phyloP scores from a whole-genome alignment of 2,113 vertebrate species.

The Melanerpes aurifrons region DNA sequence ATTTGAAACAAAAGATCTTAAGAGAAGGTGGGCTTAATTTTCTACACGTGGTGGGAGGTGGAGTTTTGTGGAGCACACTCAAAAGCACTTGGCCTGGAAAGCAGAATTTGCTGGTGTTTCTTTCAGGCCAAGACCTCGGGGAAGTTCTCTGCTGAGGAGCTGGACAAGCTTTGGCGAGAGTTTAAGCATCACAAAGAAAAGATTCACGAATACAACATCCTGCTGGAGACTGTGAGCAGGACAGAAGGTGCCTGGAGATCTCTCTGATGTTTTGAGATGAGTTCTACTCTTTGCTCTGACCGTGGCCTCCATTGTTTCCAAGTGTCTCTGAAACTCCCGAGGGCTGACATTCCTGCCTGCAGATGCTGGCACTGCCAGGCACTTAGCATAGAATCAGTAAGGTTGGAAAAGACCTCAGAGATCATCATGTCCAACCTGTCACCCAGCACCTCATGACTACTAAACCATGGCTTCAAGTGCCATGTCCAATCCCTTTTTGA shows the following conservation, averaged over 20 bases:
- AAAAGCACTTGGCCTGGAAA: neutral
- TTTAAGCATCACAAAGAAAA: conserved; percentile 94
- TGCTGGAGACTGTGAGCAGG: conserved; percentile 90
- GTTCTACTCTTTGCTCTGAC: neutral
- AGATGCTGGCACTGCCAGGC: conserved; percentile 18
- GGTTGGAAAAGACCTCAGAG: too few relatives aligned
- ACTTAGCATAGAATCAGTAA: neutral
- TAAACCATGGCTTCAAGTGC: too few relatives aligned
- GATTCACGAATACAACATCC: conserved; percentile 87
- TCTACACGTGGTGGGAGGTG: neutral
- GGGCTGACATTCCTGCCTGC: neutral
- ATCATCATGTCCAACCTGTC: too few relatives aligned
- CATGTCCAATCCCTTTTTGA: too few relatives aligned
- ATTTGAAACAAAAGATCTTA: neutral
- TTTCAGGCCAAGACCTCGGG: conserved; percentile 89
- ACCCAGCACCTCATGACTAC: too few relatives aligned
- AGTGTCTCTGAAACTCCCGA: neutral
- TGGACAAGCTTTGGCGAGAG: conserved; percentile 89
- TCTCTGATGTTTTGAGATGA: neutral
- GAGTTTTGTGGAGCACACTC: neutral
- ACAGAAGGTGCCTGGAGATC: conserved; percentile 82
- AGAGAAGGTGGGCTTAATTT: conserved; percentile 8
- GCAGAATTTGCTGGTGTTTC: neutral
- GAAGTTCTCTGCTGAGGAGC: conserved; percentile 91
- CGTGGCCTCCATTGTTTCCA: neutral